phyloP scores from a whole-genome alignment of 2,888 invertebrate species.

The Atherix ibis region DNA sequence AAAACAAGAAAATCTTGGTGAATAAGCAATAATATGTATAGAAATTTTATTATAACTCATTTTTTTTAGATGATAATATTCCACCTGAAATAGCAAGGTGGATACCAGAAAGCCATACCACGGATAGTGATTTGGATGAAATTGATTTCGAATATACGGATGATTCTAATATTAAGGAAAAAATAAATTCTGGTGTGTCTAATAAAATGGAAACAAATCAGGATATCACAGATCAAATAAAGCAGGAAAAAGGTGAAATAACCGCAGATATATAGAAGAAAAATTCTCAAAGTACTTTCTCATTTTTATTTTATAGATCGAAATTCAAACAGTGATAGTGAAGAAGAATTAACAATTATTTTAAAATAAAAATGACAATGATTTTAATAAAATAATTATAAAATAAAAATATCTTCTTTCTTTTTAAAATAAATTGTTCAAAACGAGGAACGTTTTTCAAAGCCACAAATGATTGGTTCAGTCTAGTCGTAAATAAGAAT shows the following conservation, averaged over 20 bases:
- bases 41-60: no score
- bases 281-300: no score
- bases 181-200: not conserved
- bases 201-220: not conserved
- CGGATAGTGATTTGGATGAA: slow-evolving; percentile 6
- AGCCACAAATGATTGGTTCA: not conserved
- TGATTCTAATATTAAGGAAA: not conserved
- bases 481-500: not conserved
- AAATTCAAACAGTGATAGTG: slow-evolving; percentile 20
- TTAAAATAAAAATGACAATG: slow-evolving; percentile 11
- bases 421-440: not conserved
- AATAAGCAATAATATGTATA: no score
- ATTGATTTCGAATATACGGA: slow-evolving; percentile 3
- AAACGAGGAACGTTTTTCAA: not conserved
- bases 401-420: no score
- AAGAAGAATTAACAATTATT: slow-evolving; percentile 18
- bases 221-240: no score
- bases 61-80: no score
- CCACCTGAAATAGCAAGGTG: slow-evolving; percentile 14
- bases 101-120: slow-evolving; percentile 9
- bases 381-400: no score
- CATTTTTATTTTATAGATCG: no score
- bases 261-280: no score
- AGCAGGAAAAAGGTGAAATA: no score
- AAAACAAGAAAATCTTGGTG: slow-evolving; percentile 16